A percentile compares a stretch with the other conserved stretches of the same genome.
These are phyloP conservation scores for Phoxinus phoxinus DNA, from an alignment of 2,113 vertebrate species.

Conservation along the genomic window DNA sequence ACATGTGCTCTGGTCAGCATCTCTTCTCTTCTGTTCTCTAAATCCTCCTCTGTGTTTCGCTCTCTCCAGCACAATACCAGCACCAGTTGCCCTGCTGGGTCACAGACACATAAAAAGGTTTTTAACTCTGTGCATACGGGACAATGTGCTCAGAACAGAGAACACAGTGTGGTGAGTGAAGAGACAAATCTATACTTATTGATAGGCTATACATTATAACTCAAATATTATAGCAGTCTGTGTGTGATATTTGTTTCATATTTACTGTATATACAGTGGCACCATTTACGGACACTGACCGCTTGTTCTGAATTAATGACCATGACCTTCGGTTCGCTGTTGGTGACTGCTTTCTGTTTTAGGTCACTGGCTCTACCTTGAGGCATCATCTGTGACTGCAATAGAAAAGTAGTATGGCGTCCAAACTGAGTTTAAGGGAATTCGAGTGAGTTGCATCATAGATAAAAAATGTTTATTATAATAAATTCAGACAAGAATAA, in stretches of 20 bases:
- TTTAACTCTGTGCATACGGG: background rate
- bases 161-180: slow-evolving; percentile 8
- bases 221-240: background rate
- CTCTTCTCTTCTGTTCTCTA: slow-evolving; percentile 26
- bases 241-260: background rate
- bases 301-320: background rate
- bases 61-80: slow-evolving; percentile 16
- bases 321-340: background rate
- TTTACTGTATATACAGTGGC: too few relatives aligned
- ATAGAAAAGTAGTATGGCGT: background rate
- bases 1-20: slow-evolving; percentile 28
- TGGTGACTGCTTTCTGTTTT: background rate
- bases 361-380: slow-evolving; percentile 5
- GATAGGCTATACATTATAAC: background rate
- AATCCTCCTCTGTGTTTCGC: slow-evolving; percentile 19
- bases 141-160: background rate
- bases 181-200: background rate
- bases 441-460: background rate
- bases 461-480: background rate
- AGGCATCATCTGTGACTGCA: background rate
- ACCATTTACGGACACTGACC: background rate
- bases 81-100: background rate
- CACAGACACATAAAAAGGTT: slow-evolving; percentile 1
- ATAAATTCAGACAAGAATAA: background rate
- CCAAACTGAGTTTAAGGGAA: background rate